Conservation (phyloP, 2,113 vertebrate species). For the Sminthopsis crassicaudata region DNA sequence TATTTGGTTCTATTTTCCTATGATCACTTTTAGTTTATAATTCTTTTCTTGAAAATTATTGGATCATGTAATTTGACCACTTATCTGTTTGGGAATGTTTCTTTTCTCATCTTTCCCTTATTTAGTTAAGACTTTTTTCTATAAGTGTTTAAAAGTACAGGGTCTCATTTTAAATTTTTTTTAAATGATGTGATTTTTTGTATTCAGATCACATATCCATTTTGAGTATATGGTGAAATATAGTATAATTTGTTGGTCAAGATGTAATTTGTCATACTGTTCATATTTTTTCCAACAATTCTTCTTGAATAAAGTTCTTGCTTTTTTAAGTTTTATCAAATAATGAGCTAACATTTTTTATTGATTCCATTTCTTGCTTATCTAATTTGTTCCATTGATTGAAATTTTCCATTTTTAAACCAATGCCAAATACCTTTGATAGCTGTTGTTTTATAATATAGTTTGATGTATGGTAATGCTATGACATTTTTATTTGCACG, state of each 20-base stretch:
- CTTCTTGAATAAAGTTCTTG: neutral
- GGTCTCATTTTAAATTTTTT: neutral
- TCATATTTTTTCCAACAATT: neutral
- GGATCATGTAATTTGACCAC: neutral
- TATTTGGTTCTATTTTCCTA: neutral
- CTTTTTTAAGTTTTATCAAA: neutral
- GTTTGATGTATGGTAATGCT: neutral
- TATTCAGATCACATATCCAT: neutral
- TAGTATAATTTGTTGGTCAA: neutral
- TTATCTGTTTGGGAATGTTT: neutral
- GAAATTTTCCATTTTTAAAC: neutral
- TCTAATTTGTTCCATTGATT: neutral
- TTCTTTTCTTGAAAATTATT: neutral
- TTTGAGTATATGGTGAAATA: neutral
- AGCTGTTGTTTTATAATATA: neutral
- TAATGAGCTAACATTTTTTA: neutral
- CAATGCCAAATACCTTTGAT: neutral
- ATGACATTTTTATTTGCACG: neutral
- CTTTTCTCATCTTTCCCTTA: neutral
- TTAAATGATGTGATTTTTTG: neutral
- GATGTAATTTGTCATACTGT: neutral
- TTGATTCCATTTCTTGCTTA: neutral
- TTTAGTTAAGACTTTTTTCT: neutral
- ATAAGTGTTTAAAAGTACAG: neutral
- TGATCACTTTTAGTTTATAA: neutral